Evolutionary conservation across 2,888 invertebrate species (phyloP).

Genomic region (Rhagonycha fulva): DNA sequence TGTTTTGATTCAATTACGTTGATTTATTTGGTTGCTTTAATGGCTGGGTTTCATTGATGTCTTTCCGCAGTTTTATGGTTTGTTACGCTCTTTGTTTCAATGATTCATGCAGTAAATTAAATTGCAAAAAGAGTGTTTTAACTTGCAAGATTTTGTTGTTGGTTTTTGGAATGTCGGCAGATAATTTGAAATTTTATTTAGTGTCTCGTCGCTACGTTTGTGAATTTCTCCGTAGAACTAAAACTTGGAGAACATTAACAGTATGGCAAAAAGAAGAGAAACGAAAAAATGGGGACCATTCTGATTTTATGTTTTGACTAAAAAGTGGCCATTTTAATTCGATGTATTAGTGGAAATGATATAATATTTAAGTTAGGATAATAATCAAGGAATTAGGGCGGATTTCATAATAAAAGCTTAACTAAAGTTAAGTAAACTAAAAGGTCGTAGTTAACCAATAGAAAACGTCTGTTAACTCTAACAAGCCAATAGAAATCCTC

Average conservation of each 20-base stretch:
- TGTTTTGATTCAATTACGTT: constrained; percentile 51
- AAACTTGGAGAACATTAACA: background rate
- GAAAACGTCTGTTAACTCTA: too few species aligned
- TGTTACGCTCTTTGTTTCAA: constrained; percentile 30
- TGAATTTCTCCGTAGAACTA: background rate
- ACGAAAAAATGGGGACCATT: too few species aligned
- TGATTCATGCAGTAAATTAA: constrained; percentile 29
- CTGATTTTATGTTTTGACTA: too few species aligned
- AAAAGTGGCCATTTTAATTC: too few species aligned
- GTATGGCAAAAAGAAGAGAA: too few species aligned
- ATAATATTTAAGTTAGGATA: too few species aligned
- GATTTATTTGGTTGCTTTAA: constrained; percentile 47
- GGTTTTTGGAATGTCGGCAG: background rate
- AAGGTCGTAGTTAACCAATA: too few species aligned
- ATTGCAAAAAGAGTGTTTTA: background rate
- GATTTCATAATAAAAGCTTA: too few species aligned
- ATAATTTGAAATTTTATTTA: background rate
- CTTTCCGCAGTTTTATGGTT: constrained; percentile 38
- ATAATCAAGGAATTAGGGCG: too few species aligned
- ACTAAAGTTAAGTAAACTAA: too few species aligned
- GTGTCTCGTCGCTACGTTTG: background rate
- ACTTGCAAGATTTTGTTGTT: background rate
- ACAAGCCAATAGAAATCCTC: too few species aligned
- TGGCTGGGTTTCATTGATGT: constrained; percentile 42
- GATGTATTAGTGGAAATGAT: too few species aligned